A percentile compares a stretch with the other conserved stretches of the same genome.
Conservation (phyloP, 1,140 invertebrate genomes). For the Adoxophyes honmai region DNA sequence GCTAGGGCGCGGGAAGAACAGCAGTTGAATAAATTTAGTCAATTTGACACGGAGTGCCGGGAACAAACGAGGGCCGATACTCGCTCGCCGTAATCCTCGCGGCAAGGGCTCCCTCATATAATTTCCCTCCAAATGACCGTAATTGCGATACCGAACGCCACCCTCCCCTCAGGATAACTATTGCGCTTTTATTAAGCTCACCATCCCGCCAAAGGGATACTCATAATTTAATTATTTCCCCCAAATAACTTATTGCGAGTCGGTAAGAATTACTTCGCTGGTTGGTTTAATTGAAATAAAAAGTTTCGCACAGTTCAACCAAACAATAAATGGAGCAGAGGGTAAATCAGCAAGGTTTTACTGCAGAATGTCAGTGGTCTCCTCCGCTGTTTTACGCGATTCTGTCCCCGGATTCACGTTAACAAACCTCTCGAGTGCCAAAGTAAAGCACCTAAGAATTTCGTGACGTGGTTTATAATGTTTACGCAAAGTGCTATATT, state of each 20-base stretch:
- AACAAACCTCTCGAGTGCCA: too few relatives aligned
- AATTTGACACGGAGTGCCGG: slow-evolving; percentile 55
- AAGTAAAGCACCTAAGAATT: too few relatives aligned
- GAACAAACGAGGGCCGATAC: slow-evolving; percentile 7
- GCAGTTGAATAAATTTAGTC: slow-evolving; percentile 70
- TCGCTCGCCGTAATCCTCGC: neutral
- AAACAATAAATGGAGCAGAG: too few relatives aligned
- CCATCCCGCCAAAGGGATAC: slow-evolving; percentile 57
- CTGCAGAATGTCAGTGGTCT: too few relatives aligned
- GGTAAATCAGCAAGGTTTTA: too few relatives aligned
- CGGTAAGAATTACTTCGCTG: slow-evolving; percentile 23
- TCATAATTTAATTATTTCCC: slow-evolving; percentile 66
- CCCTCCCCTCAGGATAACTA: slow-evolving; percentile 60
- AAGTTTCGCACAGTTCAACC: slow-evolving; percentile 7
- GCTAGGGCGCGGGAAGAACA: slow-evolving; percentile 34
- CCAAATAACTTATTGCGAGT: slow-evolving; percentile 39
- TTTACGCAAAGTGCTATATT: too few relatives aligned
- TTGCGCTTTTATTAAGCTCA: slow-evolving; percentile 70
- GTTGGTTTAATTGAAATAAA: slow-evolving; percentile 22
- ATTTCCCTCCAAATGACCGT: slow-evolving; percentile 43
- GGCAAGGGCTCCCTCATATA: neutral
- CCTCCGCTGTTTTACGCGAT: too few relatives aligned
- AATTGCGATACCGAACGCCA: slow-evolving; percentile 55
- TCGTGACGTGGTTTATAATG: too few relatives aligned
- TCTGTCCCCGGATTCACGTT: too few relatives aligned